Evolutionary conservation across 2,888 invertebrate species (phyloP), one percentile per base, ranked within the genome.

Genomic region (Bellardia bayeri): DNA sequence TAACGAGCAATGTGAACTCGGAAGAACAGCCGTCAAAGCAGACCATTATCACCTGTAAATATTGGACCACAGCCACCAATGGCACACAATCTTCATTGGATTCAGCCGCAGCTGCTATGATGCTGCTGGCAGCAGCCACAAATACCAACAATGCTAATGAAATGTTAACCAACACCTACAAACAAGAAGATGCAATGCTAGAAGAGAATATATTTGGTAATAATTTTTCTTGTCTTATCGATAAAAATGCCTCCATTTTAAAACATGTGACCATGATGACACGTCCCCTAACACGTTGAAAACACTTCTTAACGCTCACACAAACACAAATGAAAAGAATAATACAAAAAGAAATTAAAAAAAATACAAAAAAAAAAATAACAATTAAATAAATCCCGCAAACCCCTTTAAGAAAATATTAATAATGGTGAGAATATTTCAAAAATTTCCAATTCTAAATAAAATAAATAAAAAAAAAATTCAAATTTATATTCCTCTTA

Each of bases 31-130:
- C 78, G 33, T 71, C 81, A 51, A 88, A 89, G 49, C 89, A 89
- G 75, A 92, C 92, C 30, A 91, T 92, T 76, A 92, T 92, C 69
- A 92, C 92, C 33, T 92, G 92, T 86, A 92, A 92, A 89, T 92
- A 92, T 89, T 92, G 92, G 92, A 91, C 91, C 66, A 90, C 91
- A 2, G 69, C 82, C 30, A 87, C 87, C 37, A 87, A 82, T 75
- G 85, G 87, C 16, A 87, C 87, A 37, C 87, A 85, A 79, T 72
- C 87, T 30, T 87, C 87, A 33, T 89, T 91, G 74, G 89, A 90
- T 68, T 90, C 91, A 42, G 88, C 90, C 23, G 33, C 83, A 63
- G 84, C 87, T 49, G 88, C 87, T 37, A 87, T 87, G 87, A 87
- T 87, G 85, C 74, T 87, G 23, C 66, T 87, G 68, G 87, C 87